A percentile compares a stretch with the other conserved stretches of the same genome.
phyloP scores from a whole-genome alignment of 1,140 invertebrate species.

The Antheraea mylitta region DNA sequence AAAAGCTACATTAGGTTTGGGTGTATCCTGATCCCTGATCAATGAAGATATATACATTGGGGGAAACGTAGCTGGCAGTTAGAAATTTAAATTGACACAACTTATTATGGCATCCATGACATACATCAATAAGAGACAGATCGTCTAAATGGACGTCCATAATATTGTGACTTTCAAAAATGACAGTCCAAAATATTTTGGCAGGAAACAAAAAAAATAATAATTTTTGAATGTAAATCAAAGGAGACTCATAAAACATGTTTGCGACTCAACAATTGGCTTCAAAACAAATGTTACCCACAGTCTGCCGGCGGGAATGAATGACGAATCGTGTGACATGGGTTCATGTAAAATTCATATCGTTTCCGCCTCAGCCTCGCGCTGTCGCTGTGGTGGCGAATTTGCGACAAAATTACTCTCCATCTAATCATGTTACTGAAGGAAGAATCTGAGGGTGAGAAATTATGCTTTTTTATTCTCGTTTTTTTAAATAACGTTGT shows the following conservation, averaged over 20 bases:
- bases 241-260: background rate
- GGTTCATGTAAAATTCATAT: slow-evolving; percentile 13
- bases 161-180: background rate
- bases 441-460: background rate
- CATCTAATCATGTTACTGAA: slow-evolving; percentile 9
- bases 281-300: slow-evolving; percentile 4
- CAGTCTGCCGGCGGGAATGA: slow-evolving; percentile 2
- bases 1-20: too few relatives aligned
- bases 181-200: background rate
- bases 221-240: slow-evolving; percentile 1
- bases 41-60: too few relatives aligned
- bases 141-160: too few relatives aligned
- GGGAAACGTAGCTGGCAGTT: too few relatives aligned
- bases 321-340: slow-evolving; percentile 3
- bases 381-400: slow-evolving; percentile 5
- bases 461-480: background rate
- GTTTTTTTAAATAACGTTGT: background rate
- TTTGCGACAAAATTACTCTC: slow-evolving; percentile 8
- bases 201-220: background rate
- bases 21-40: too few relatives aligned
- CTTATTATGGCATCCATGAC: too few relatives aligned
- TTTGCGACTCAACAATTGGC: slow-evolving; percentile 2
- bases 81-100: too few relatives aligned
- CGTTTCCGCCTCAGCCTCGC: slow-evolving; percentile 6
- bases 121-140: too few relatives aligned